phyloP scores from a whole-genome alignment of 2,113 vertebrate species.

The Carollia perspicillata region DNA sequence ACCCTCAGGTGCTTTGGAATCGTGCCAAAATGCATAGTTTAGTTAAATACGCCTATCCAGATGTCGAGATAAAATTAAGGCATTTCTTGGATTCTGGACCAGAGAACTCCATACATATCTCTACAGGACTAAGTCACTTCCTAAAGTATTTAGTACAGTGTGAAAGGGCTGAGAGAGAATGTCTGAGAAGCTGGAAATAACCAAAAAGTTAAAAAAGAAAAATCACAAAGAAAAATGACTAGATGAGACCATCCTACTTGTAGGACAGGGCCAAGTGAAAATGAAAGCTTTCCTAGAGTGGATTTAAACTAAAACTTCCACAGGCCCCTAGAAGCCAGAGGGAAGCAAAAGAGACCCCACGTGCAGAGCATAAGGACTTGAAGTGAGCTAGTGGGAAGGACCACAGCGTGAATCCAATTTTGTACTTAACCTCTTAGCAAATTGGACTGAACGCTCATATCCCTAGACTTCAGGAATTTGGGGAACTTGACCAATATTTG shows the following conservation, averaged over 20 bases:
- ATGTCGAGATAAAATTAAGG: conserved; percentile 79
- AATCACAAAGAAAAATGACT: neutral
- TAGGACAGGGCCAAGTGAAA: neutral
- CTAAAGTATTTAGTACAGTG: neutral
- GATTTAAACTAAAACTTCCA: neutral
- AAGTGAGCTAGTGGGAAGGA: neutral
- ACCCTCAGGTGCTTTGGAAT: conserved; percentile 81
- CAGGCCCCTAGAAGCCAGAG: neutral
- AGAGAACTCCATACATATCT: conserved; percentile 55
- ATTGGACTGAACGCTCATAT: neutral
- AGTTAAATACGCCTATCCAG: conserved; percentile 79
- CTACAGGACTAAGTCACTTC: conserved; percentile 9
- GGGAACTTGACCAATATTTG: neutral
- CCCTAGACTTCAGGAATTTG: neutral
- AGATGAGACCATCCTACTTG: neutral
- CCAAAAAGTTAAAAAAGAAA: neutral
- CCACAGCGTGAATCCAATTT: neutral
- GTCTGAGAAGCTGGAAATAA: conserved; percentile 6
- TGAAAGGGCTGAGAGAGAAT: neutral
- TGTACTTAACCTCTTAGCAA: neutral
- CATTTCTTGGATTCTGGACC: conserved; percentile 66
- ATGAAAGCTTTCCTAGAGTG: neutral
- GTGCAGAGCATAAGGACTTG: neutral
- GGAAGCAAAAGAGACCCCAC: neutral
- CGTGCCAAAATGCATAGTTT: conserved; percentile 80